phyloP scores from a whole-genome alignment of 2,113 vertebrate genomes.

The Xenopus borealis region DNA sequence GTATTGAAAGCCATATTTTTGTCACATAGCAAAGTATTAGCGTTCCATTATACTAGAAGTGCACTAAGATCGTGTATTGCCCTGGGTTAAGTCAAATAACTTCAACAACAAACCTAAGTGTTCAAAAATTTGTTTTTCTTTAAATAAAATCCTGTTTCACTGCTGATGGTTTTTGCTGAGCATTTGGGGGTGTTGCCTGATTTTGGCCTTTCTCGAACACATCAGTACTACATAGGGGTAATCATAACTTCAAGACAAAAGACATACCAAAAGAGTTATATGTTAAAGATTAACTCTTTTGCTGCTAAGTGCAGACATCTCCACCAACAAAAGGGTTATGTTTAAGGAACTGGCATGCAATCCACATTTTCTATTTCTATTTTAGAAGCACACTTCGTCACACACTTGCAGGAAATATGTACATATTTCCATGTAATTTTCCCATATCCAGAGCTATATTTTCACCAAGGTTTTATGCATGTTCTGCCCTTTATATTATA shows the following conservation, averaged over 20 bases:
- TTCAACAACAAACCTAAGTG: slow-evolving; percentile 3
- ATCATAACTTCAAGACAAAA: no score
- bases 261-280: not conserved
- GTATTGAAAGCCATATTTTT: slow-evolving; percentile 68
- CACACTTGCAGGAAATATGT: slow-evolving; percentile 52
- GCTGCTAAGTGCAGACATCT: not conserved
- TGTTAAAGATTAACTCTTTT: not conserved
- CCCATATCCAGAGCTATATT: slow-evolving; percentile 64
- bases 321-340: not conserved
- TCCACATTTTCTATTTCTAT: slow-evolving; percentile 52
- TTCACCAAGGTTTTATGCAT: slow-evolving; percentile 62
- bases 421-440: slow-evolving; percentile 56
- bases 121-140: slow-evolving; percentile 41
- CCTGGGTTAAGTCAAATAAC: slow-evolving; percentile 11
- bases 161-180: slow-evolving; percentile 54
- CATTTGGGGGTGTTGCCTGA: slow-evolving; percentile 54
- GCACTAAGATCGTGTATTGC: slow-evolving; percentile 38
- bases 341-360: slow-evolving; percentile 24
- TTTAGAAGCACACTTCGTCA: slow-evolving; percentile 49
- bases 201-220: slow-evolving; percentile 56
- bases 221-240: no score
- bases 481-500: slow-evolving; percentile 59
- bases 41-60: slow-evolving; percentile 48
- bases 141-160: slow-evolving; percentile 49
- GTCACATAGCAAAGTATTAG: slow-evolving; percentile 47